phyloP scores from a whole-genome alignment of 2,797 vertebrate genomes.

The Prionace glauca region DNA sequence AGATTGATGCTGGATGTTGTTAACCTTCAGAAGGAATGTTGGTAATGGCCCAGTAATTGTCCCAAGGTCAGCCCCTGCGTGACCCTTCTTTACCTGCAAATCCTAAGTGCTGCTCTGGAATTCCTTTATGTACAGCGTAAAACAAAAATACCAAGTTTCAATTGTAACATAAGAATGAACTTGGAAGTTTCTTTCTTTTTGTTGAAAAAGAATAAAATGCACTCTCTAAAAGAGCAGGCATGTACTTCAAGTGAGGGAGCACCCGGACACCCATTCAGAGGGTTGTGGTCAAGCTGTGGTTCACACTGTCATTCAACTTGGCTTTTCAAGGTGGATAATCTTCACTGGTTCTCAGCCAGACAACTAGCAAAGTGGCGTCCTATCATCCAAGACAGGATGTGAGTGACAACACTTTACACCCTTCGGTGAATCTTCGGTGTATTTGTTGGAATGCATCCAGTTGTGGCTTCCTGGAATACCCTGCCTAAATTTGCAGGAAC shows the following conservation, averaged over 20 bases:
- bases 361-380: neutral
- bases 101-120: slow-evolving; percentile 29
- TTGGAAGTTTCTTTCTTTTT: neutral
- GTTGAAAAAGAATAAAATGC: neutral
- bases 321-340: neutral
- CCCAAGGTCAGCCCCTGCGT: slow-evolving; percentile 42
- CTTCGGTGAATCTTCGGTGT: neutral
- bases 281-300: neutral
- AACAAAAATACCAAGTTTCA: neutral
- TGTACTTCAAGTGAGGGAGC: neutral
- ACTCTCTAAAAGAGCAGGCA: neutral
- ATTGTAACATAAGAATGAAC: slow-evolving; percentile 27
- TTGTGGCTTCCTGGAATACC: neutral
- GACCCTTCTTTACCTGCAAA: slow-evolving; percentile 48
- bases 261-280: neutral
- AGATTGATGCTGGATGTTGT: slow-evolving; percentile 44
- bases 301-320: neutral
- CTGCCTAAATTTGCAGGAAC: neutral
- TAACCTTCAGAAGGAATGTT: slow-evolving; percentile 47
- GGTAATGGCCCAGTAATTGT: slow-evolving; percentile 46
- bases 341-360: neutral
- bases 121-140: slow-evolving; percentile 1
- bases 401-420: neutral
- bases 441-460: neutral
- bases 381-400: neutral